These are phyloP conservation scores for Microctonus brassicae DNA, from an alignment of 2,888 invertebrate species.

Conservation along the genomic window DNA sequence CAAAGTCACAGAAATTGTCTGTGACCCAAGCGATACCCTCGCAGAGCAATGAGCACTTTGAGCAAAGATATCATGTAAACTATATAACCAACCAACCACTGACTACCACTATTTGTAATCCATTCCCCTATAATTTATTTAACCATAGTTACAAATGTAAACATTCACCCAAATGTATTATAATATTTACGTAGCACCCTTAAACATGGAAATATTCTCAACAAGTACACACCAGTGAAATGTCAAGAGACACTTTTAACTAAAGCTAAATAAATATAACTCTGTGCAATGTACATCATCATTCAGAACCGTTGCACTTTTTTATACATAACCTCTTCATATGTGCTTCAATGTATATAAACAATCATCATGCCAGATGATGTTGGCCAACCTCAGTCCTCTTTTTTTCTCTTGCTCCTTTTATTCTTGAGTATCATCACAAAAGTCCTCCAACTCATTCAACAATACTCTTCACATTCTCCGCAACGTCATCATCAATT, in stretches of 20 bases:
- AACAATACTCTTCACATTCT: neutral
- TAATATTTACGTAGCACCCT: neutral
- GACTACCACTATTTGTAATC: neutral
- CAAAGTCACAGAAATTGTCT: neutral
- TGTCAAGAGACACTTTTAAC: neutral
- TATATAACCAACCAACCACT: neutral
- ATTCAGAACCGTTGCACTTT: slow-evolving; percentile 1
- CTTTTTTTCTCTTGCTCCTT: neutral
- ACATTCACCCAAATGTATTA: neutral
- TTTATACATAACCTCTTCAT: neutral
- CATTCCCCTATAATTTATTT: neutral
- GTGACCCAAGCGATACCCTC: slow-evolving; percentile 32
- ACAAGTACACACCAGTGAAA: neutral
- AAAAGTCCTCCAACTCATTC: neutral
- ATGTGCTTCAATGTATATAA: neutral
- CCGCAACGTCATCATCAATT: neutral
- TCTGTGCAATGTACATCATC: neutral
- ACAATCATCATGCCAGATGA: neutral
- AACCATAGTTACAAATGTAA: neutral
- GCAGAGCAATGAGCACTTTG: slow-evolving; percentile 30
- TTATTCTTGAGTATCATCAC: neutral
- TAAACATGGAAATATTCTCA: neutral
- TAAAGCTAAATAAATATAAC: neutral
- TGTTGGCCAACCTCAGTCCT: neutral
- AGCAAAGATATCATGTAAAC: slow-evolving; percentile 20